Evolutionary conservation across 2,797 vertebrate species (phyloP).

Genomic region (Lindbergichthys nudifrons): DNA sequence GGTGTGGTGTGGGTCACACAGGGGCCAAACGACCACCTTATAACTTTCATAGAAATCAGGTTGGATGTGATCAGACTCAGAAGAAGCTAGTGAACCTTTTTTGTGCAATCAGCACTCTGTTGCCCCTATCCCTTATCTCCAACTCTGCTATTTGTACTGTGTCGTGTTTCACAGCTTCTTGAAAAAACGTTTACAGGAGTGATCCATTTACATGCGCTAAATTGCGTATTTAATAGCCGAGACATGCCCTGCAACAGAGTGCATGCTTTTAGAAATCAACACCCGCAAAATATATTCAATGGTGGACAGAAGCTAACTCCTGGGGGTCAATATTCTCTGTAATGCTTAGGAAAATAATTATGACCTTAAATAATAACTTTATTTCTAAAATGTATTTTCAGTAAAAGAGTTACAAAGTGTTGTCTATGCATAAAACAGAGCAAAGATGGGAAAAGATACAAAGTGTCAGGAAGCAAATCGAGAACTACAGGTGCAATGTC

Average conservation of each 20-base stretch:
- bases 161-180: conserved; percentile 85
- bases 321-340: conserved; percentile 64
- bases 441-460: too few relatives aligned
- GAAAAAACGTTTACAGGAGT: conserved; percentile 82
- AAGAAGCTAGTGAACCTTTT: conserved; percentile 63
- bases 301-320: conserved; percentile 65
- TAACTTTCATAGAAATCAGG: conserved; percentile 71
- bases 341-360: background rate
- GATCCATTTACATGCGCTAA: conserved; percentile 85
- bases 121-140: conserved; percentile 81
- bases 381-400: too few relatives aligned
- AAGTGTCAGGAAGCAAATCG: too few relatives aligned
- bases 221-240: conserved; percentile 83
- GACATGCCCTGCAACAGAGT: conserved; percentile 76
- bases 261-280: conserved; percentile 87
- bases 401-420: too few relatives aligned
- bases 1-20: conserved; percentile 38
- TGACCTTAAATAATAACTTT: background rate
- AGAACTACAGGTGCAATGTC: too few relatives aligned
- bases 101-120: conserved; percentile 76
- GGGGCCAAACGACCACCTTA: conserved; percentile 40
- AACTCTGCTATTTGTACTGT: conserved; percentile 82
- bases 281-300: conserved; percentile 84
- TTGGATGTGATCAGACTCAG: conserved; percentile 50
- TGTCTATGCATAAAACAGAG: too few relatives aligned